Evolutionary conservation across 1,140 invertebrate genomes (phyloP).

Genomic region (Drosophila simulans): DNA sequence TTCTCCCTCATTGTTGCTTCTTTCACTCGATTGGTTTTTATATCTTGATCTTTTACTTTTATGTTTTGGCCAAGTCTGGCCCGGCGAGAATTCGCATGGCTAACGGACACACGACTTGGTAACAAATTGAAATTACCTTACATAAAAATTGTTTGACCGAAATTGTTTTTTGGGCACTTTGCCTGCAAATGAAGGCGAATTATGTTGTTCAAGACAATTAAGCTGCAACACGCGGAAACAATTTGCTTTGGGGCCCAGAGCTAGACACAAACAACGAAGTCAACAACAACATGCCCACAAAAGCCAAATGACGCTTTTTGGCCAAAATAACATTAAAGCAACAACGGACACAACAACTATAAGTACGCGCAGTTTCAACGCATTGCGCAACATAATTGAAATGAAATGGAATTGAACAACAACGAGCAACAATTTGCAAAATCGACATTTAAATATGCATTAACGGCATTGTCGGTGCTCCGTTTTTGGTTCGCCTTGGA

Average conservation of each 20-base stretch:
- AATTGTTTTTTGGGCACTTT: slow-evolving; percentile 55
- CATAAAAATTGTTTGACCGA: slow-evolving; percentile 59
- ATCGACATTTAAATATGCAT: slow-evolving; percentile 78
- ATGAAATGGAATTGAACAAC: slow-evolving; percentile 59
- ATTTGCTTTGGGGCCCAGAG: slow-evolving; percentile 62
- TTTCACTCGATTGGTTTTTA: slow-evolving; percentile 22
- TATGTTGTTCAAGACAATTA: slow-evolving; percentile 79
- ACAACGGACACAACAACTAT: slow-evolving; percentile 33
- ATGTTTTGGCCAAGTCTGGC: slow-evolving; percentile 3
- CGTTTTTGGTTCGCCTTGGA: slow-evolving; percentile 29
- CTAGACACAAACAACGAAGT: slow-evolving; percentile 38
- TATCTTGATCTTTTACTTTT: slow-evolving; percentile 4
- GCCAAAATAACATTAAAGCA: slow-evolving; percentile 20
- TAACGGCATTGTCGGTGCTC: slow-evolving; percentile 50
- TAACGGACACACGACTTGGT: slow-evolving; percentile 15
- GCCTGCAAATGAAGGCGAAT: slow-evolving; percentile 67
- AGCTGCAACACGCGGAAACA: slow-evolving; percentile 78
- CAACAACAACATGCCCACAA: slow-evolving; percentile 18
- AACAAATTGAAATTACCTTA: slow-evolving; percentile 79
- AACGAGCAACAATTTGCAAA: slow-evolving; percentile 76
- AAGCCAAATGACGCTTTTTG: slow-evolving; percentile 67
- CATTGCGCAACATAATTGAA: slow-evolving; percentile 81
- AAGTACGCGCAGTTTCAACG: slow-evolving; percentile 77
- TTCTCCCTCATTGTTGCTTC: slow-evolving; percentile 27
- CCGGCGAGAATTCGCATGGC: slow-evolving; percentile 50